These are phyloP conservation scores for Scartelaos histophorus DNA, from an alignment of 2,113 vertebrate genomes.

Conservation along the genomic window DNA sequence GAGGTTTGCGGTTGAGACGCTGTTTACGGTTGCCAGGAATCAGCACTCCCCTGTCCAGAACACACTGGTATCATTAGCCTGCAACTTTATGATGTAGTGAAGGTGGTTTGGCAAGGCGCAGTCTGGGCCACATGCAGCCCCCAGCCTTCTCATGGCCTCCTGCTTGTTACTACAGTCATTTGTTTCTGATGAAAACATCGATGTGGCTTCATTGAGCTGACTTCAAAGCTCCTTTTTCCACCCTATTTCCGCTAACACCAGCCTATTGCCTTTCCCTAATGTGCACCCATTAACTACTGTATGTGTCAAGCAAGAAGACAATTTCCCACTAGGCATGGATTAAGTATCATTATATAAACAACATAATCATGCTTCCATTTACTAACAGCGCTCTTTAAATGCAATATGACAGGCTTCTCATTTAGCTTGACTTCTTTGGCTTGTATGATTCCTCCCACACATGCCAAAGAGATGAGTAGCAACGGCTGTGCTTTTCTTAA, in stretches of 20 bases:
- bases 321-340: constrained; percentile 14
- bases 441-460: background rate
- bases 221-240: background rate
- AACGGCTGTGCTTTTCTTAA: constrained; percentile 16
- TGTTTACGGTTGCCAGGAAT: constrained; percentile 42
- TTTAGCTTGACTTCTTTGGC: constrained; percentile 10
- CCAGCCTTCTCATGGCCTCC: constrained; percentile 26
- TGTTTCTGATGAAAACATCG: constrained; percentile 30
- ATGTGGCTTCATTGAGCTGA: constrained; percentile 13
- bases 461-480: background rate
- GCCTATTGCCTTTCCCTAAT: constrained; percentile 2
- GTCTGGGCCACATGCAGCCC: constrained; percentile 41
- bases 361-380: constrained; percentile 12
- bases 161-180: constrained; percentile 31
- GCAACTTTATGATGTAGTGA: constrained; percentile 58
- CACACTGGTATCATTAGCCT: constrained; percentile 41
- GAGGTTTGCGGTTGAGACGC: constrained; percentile 50
- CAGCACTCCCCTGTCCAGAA: constrained; percentile 46
- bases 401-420: background rate
- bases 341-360: constrained; percentile 13
- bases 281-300: constrained; percentile 15
- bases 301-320: background rate
- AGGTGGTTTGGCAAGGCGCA: constrained; percentile 54
- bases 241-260: background rate
- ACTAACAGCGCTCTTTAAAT: background rate